phyloP scores from a whole-genome alignment of 2,113 vertebrate genomes.

The Corydoras sp. region DNA sequence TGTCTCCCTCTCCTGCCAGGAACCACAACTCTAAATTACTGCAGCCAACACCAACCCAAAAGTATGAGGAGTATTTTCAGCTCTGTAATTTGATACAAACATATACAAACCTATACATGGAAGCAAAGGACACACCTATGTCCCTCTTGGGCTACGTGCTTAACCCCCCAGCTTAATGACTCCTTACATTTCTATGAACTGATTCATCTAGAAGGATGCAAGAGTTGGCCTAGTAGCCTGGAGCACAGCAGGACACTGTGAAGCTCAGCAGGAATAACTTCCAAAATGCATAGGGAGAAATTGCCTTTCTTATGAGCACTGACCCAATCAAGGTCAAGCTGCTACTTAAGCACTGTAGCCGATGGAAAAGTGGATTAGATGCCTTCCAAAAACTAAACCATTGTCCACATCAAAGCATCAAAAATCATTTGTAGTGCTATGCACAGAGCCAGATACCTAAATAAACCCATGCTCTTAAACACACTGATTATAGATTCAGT shows the following conservation, averaged over 20 bases:
- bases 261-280: no score
- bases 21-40: slow-evolving; percentile 63
- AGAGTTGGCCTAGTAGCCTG: no score
- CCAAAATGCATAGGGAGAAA: no score
- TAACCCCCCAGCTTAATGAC: not conserved
- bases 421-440: slow-evolving; percentile 9
- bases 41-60: slow-evolving; percentile 60
- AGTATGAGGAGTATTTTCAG: slow-evolving; percentile 76
- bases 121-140: slow-evolving; percentile 26
- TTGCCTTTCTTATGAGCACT: no score
- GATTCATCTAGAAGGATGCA: no score
- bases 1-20: slow-evolving; percentile 58
- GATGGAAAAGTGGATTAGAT: not conserved
- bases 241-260: no score
- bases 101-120: slow-evolving; percentile 30
- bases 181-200: no score
- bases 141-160: slow-evolving; percentile 37
- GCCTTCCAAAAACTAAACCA: slow-evolving; percentile 9
- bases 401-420: slow-evolving; percentile 15
- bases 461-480: slow-evolving; percentile 41
- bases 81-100: slow-evolving; percentile 68
- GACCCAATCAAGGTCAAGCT: not conserved
- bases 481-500: slow-evolving; percentile 61
- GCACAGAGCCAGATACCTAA: slow-evolving; percentile 46
- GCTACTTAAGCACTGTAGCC: not conserved